Base-by-base conservation (phyloP, 2,113 vertebrate genomes). In the Charadrius vociferus region DNA sequence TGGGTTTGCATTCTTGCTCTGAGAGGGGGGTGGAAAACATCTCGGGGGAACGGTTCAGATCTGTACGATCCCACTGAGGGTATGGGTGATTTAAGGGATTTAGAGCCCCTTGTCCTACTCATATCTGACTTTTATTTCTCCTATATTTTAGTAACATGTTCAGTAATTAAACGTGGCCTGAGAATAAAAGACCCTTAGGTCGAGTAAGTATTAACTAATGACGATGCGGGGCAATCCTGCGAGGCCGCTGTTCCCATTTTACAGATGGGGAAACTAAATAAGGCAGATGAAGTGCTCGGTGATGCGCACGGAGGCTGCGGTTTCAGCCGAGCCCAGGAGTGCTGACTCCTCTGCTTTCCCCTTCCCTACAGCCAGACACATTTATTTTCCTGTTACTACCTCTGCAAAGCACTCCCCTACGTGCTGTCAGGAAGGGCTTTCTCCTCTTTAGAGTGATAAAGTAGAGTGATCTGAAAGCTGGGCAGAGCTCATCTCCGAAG, bases 321-420 rank as follows among this genome's bases (percentile, higher is more conserved):
- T 9, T n/a, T 21, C 53, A 9, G 6, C 12, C 2, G 11, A 92
- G 75, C 66, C 72, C 78, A 32, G 66, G 32, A 58, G 59, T 70
- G 81, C 93, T 94, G 75, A 43, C 73, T 87, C 59, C 43, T 43
- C 83, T 41, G 73, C n/a, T 88, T 55, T 62, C 27, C 63, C 74
- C 50, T 62, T 58, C 62, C 63, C 61, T 56, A 2, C 49, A 52
- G 0, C 13, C 80, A n/a, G n/a, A 56, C 49, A 45, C 74, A 56
- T 77, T 30, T 4, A 14, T 77, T 86, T 85, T 75, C 71, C 86
- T 80, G 34, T 14, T 27, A 16, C 36, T 41, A 2, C 82, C 71
- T 45, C 79, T 77, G 93, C 62, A 56, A n/a, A 87, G 9, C 0
- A 5, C 16, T 26, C 59, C 71, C 65, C 77, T 20, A 27, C 75